Evolutionary conservation across 2,113 vertebrate genomes (phyloP).

Genomic region (Rhinogobius similis): DNA sequence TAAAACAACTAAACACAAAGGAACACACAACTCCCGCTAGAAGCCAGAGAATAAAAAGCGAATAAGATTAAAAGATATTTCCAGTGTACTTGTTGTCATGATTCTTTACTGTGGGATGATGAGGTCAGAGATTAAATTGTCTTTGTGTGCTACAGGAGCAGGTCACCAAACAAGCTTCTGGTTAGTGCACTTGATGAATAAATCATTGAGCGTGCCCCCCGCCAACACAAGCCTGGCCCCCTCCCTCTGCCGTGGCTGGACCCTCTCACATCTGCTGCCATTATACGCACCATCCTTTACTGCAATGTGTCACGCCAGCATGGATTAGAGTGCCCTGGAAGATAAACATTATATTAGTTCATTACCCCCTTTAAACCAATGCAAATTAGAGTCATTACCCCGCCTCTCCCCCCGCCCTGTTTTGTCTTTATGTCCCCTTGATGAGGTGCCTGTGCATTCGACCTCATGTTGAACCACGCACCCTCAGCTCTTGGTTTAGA

Average conservation of each 20-base stretch:
- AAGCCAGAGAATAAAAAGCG: too few relatives aligned
- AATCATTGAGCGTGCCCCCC: slow-evolving; percentile 79
- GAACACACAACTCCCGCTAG: too few relatives aligned
- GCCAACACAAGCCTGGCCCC: slow-evolving; percentile 39
- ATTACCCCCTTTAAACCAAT: slow-evolving; percentile 98
- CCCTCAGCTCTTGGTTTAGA: background rate
- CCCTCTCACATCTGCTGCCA: slow-evolving; percentile 67
- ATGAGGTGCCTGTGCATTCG: slow-evolving; percentile 86
- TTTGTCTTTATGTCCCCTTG: slow-evolving; percentile 72
- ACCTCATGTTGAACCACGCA: slow-evolving; percentile 44
- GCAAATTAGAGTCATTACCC: slow-evolving; percentile 94
- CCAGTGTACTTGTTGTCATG: background rate
- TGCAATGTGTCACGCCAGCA: slow-evolving; percentile 85
- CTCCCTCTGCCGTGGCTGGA: slow-evolving; percentile 22
- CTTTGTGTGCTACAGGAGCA: slow-evolving; percentile 39
- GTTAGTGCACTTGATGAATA: slow-evolving; percentile 89
- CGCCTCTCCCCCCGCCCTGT: slow-evolving; percentile 60
- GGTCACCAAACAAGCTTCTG: slow-evolving; percentile 80
- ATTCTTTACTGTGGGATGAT: slow-evolving; percentile 28
- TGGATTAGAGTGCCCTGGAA: slow-evolving; percentile 96
- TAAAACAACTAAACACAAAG: too few relatives aligned
- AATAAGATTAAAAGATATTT: too few relatives aligned
- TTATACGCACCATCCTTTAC: slow-evolving; percentile 63
- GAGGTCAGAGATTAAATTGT: slow-evolving; percentile 34
- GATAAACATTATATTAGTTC: slow-evolving; percentile 99